A percentile compares a stretch with the other conserved stretches of the same genome.
phyloP scores from a whole-genome alignment of 2,113 vertebrate genomes.

The Probosciger aterrimus region DNA sequence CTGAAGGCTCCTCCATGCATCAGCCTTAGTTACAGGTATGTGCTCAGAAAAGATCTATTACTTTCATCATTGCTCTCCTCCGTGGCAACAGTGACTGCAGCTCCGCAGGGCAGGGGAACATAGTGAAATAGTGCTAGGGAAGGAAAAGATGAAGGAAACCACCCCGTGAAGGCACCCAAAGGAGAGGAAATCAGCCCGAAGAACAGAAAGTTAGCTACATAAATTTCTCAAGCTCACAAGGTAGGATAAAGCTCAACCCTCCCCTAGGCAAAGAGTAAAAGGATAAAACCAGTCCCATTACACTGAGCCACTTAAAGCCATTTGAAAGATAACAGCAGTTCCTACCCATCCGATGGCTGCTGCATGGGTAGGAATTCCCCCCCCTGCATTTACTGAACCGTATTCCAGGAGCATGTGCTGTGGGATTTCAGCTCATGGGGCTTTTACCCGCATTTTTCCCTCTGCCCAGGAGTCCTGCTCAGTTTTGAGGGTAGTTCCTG shows the following conservation, averaged over 20 bases:
- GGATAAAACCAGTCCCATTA: background rate
- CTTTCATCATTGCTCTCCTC: background rate
- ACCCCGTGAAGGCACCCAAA: background rate
- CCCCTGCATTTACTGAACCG: background rate
- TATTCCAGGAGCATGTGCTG: background rate
- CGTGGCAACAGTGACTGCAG: background rate
- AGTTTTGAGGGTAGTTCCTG: background rate
- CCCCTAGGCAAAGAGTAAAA: background rate
- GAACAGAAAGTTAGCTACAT: background rate
- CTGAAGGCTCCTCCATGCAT: background rate
- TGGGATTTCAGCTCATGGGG: rapidly evolving
- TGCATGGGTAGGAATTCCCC: background rate
- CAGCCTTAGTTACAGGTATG: background rate
- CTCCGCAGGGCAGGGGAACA: rapidly evolving
- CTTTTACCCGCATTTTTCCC: background rate
- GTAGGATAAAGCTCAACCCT: background rate
- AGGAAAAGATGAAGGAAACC: background rate
- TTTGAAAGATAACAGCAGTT: background rate
- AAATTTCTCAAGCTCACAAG: background rate
- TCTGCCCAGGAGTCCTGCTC: background rate
- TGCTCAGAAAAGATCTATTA: background rate
- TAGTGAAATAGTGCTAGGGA: background rate
- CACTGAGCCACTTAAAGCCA: background rate
- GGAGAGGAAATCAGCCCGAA: background rate
- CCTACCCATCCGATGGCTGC: background rate